These are phyloP conservation scores for Diplosoma virens DNA, from an alignment of 23 tunicate genomes.

Conservation along the genomic window DNA sequence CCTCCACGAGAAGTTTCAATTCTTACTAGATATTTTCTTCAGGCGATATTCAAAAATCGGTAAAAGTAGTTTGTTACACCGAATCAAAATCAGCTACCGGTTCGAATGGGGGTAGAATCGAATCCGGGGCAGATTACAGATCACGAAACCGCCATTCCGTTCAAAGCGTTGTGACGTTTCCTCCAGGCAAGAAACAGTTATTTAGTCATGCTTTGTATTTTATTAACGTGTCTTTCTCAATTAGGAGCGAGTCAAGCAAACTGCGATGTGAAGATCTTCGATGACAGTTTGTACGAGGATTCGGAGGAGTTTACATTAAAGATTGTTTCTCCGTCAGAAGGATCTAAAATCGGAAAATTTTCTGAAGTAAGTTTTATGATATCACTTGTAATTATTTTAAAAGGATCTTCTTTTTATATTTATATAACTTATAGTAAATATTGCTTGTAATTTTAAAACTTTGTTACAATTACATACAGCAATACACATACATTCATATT, in stretches of 20 bases:
- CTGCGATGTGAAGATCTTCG: slow-evolving; percentile 87
- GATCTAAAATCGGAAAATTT: slow-evolving; percentile 74
- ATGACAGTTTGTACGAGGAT: slow-evolving; percentile 86
- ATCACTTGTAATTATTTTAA: too few species aligned
- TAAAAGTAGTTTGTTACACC: slow-evolving; percentile 88
- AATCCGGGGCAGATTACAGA: slow-evolving; percentile 76
- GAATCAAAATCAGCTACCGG: slow-evolving; percentile 83
- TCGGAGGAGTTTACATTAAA: slow-evolving; percentile 80
- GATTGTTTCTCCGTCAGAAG: slow-evolving; percentile 44
- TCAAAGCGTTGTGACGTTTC: slow-evolving; percentile 69
- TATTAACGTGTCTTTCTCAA: neutral
- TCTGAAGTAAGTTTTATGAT: slow-evolving; percentile 46
- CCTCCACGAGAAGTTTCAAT: neutral
- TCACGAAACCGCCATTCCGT: slow-evolving; percentile 40
- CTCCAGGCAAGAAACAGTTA: slow-evolving; percentile 83
- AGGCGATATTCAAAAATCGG: slow-evolving; percentile 91
- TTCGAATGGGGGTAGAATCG: slow-evolving; percentile 36
- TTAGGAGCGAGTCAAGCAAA: slow-evolving; percentile 60
- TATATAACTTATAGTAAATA: too few species aligned
- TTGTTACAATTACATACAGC: too few species aligned
- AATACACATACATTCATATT: too few species aligned
- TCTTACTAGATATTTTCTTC: neutral
- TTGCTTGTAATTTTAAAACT: too few species aligned
- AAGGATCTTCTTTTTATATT: too few species aligned
- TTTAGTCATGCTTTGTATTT: too few species aligned